phyloP scores from a whole-genome alignment of 2,888 invertebrate genomes.

The Eugnorisma glareosa region DNA sequence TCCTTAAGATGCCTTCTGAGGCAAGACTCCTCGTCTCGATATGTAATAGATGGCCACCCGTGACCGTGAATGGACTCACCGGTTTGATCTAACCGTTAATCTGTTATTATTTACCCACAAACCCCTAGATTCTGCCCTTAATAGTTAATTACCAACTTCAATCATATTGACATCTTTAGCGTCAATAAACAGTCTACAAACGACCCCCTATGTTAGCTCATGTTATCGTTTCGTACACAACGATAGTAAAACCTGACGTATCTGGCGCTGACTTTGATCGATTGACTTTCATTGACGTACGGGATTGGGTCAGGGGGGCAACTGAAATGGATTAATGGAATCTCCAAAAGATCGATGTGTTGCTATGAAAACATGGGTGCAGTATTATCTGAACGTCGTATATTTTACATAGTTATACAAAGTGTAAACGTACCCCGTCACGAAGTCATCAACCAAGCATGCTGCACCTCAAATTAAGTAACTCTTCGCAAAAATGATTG shows the following conservation, averaged over 20 bases:
- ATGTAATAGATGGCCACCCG: too few species aligned
- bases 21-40: background rate
- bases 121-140: background rate
- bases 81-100: background rate
- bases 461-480: background rate
- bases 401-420: background rate
- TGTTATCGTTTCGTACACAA: slow-evolving; percentile 19
- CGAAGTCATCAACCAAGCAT: background rate
- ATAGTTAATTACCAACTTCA: background rate
- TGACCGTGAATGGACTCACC: too few species aligned
- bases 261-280: slow-evolving; percentile 36
- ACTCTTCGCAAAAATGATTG: background rate
- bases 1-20: background rate
- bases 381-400: background rate
- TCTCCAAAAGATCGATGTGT: background rate
- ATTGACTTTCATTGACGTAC: slow-evolving; percentile 35
- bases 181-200: background rate
- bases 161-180: too few species aligned
- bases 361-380: background rate
- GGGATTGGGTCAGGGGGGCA: slow-evolving; percentile 30
- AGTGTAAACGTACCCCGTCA: background rate
- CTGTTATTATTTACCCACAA: background rate
- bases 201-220: slow-evolving; percentile 18
- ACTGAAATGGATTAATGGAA: slow-evolving; percentile 29
- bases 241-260: slow-evolving; percentile 25